Conservation (phyloP, 2,113 vertebrate species). For the Coregonus clupeaformis region DNA sequence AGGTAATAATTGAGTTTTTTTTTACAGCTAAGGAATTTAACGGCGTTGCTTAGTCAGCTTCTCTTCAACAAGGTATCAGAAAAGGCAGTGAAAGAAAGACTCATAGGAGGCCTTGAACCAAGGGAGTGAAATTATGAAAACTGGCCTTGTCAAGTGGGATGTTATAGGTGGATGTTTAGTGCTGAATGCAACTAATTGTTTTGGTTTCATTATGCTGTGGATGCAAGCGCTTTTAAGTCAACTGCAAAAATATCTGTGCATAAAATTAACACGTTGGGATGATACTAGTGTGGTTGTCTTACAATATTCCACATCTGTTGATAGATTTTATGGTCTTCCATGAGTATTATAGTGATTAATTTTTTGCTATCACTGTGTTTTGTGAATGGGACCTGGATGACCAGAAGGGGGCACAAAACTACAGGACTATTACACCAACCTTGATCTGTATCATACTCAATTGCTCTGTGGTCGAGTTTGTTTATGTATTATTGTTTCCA, state of each 20-base stretch:
- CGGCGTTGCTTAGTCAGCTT: constrained; percentile 81
- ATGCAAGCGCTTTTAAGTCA: too few species aligned
- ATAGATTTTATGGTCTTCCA: too few species aligned
- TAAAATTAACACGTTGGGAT: too few species aligned
- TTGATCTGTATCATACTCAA: neutral
- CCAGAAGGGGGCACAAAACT: constrained; percentile 53
- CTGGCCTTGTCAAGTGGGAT: too few species aligned
- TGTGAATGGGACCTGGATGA: neutral
- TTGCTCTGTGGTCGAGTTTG: neutral
- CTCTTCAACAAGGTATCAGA: constrained; percentile 60
- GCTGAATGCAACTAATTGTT: too few species aligned
- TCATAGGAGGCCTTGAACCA: constrained; percentile 16
- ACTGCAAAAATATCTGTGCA: too few species aligned
- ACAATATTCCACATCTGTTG: too few species aligned
- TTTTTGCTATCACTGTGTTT: too few species aligned
- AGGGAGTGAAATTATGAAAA: constrained; percentile 5
- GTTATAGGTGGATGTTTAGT: too few species aligned
- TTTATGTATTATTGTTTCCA: neutral
- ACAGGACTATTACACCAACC: constrained; percentile 14
- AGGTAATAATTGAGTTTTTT: constrained; percentile 86
- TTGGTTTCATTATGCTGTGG: too few species aligned
- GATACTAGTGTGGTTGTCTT: too few species aligned
- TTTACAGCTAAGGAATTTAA: constrained; percentile 70
- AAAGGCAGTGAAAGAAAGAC: neutral
- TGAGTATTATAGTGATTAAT: too few species aligned